phyloP scores from a whole-genome alignment of 2,797 vertebrate species.

The Enteromius trimaculatus region DNA sequence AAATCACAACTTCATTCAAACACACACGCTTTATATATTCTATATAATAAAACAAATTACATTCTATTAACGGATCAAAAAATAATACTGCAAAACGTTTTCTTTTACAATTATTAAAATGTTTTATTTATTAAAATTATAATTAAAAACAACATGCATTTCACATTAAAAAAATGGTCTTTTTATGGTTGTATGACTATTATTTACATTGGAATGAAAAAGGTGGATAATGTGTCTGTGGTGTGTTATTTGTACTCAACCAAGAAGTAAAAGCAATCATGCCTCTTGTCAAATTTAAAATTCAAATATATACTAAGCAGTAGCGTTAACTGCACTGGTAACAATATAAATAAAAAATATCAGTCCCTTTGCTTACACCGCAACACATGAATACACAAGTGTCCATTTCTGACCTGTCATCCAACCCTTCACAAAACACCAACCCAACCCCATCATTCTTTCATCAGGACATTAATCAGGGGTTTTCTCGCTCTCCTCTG shows the following conservation, averaged over 20 bases:
- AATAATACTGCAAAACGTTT: too few relatives aligned
- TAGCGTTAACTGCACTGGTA: not conserved
- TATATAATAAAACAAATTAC: too few relatives aligned
- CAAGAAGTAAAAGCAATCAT: slow-evolving; percentile 7
- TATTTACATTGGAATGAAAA: not conserved
- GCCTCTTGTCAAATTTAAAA: not conserved
- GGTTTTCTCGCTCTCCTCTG: slow-evolving; percentile 26
- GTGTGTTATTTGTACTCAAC: slow-evolving; percentile 6
- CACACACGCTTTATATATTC: too few relatives aligned
- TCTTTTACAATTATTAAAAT: not conserved
- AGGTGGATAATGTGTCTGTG: not conserved
- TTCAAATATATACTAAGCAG: not conserved
- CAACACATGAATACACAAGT: slow-evolving; percentile 23
- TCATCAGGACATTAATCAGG: slow-evolving; percentile 46
- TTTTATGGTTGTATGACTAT: not conserved
- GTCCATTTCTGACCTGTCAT: not conserved
- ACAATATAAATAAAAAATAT: not conserved
- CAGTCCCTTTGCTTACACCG: slow-evolving; percentile 6
- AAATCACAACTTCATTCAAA: too few relatives aligned
- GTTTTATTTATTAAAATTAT: not conserved
- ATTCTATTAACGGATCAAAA: too few relatives aligned
- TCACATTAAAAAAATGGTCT: not conserved
- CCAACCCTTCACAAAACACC: not conserved
- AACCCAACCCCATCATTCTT: slow-evolving; percentile 23
- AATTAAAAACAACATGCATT: not conserved